Conservation (phyloP, 2,888 invertebrate species). For the Macrophya annulata region DNA sequence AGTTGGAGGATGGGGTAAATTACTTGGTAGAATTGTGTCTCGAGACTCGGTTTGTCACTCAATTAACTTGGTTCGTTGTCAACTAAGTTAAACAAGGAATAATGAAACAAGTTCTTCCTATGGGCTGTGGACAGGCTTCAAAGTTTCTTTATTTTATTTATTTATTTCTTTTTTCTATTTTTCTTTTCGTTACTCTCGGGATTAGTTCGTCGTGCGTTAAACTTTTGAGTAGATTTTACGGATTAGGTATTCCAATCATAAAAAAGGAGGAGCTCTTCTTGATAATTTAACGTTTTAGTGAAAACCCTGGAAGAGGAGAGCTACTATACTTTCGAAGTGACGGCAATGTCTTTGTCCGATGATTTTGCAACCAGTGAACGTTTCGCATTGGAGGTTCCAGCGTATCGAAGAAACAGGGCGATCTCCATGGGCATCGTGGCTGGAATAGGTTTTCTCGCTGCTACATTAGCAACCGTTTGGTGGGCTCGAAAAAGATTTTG, state of each 20-base stretch:
- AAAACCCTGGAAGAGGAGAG: conserved; percentile 87
- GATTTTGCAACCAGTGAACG: conserved; percentile 85
- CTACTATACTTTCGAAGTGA: conserved; percentile 88
- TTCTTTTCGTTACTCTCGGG: not conserved
- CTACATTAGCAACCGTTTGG: conserved; percentile 84
- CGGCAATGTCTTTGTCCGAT: conserved; percentile 84
- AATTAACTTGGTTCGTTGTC: conserved; percentile 38
- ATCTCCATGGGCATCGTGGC: conserved; percentile 88
- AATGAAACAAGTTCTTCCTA: not conserved
- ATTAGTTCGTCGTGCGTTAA: not conserved
- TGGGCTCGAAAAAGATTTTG: conserved; percentile 81
- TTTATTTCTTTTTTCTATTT: not conserved
- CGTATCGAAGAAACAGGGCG: conserved; percentile 86
- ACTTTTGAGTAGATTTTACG: not conserved
- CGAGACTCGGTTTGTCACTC: conserved; percentile 39
- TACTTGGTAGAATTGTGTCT: conserved; percentile 23
- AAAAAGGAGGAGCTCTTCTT: not conserved
- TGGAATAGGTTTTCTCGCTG: conserved; percentile 85
- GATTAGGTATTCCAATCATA: not conserved
- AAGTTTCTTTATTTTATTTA: no score
- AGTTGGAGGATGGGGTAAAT: not conserved
- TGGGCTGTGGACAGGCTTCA: not conserved
- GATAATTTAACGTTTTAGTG: conserved; percentile 80
- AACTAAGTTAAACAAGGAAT: conserved; percentile 26
- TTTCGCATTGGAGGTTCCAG: conserved; percentile 85